A percentile compares a stretch with the other conserved stretches of the same genome.
These are phyloP conservation scores for Gnathochromis pfefferi DNA, from an alignment of 2,113 vertebrate genomes.

Conservation along the genomic window DNA sequence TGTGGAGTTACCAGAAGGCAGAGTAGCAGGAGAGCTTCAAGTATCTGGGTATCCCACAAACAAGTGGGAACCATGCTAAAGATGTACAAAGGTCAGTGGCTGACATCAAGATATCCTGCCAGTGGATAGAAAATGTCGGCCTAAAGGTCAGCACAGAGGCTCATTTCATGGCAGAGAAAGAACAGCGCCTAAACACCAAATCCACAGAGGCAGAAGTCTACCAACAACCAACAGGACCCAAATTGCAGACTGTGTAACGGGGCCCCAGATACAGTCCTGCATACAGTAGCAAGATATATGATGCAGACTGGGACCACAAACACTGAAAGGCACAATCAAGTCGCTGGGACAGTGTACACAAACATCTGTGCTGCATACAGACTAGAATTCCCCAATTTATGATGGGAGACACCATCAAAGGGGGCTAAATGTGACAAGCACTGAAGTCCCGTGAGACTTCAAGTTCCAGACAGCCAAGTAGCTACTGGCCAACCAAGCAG, in stretches of 20 bases:
- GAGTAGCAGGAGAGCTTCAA: not conserved
- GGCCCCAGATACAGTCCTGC: not conserved
- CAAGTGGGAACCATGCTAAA: not conserved
- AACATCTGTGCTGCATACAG: not conserved
- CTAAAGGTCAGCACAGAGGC: not conserved
- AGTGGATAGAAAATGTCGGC: not conserved
- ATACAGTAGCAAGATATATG: not conserved
- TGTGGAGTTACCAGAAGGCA: not conserved
- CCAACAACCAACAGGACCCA: not conserved
- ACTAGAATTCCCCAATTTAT: not conserved
- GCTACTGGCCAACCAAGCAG: not conserved
- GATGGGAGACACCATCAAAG: not conserved
- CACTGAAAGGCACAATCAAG: not conserved
- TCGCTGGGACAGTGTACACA: not conserved
- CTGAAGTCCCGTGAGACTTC: not conserved
- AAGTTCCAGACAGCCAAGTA: not conserved
- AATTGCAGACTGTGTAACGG: not conserved
- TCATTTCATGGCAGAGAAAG: not conserved
- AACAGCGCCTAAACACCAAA: not conserved
- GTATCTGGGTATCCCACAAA: not conserved
- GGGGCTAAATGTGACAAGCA: not conserved
- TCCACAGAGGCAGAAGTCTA: not conserved
- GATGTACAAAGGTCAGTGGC: not conserved
- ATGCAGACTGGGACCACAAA: not conserved
- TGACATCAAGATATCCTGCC: not conserved